These are phyloP conservation scores for Balanococcus diminutus DNA, from an alignment of 2,888 invertebrate species.

Conservation along the genomic window DNA sequence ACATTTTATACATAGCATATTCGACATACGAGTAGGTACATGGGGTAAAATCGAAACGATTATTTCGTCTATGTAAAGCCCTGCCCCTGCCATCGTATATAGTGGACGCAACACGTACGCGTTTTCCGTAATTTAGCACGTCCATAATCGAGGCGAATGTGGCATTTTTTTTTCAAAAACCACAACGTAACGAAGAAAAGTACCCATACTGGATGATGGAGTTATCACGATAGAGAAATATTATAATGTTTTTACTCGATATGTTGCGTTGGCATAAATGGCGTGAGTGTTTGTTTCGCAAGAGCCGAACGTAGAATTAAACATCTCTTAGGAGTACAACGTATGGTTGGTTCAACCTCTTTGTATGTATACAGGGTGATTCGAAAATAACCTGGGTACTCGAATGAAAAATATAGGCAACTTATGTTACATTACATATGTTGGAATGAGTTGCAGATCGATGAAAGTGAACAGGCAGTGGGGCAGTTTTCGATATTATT, in stretches of 20 bases:
- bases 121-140: neutral
- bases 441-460: neutral
- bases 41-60: conserved; percentile 13
- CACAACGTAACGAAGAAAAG: neutral
- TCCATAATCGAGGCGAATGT: neutral
- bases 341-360: neutral
- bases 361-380: neutral
- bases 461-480: too few relatives aligned
- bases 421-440: neutral
- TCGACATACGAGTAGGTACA: neutral
- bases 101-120: neutral
- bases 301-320: neutral
- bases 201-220: neutral
- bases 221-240: neutral
- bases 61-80: neutral
- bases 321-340: neutral
- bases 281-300: neutral
- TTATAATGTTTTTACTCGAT: neutral
- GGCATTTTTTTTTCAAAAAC: neutral
- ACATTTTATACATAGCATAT: neutral
- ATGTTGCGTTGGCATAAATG: neutral
- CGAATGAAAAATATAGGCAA: neutral
- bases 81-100: neutral
- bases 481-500: too few relatives aligned
- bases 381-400: neutral